Conservation (phyloP, 64 coral and sea anemone species). For the Exaiptasia diaphana region DNA sequence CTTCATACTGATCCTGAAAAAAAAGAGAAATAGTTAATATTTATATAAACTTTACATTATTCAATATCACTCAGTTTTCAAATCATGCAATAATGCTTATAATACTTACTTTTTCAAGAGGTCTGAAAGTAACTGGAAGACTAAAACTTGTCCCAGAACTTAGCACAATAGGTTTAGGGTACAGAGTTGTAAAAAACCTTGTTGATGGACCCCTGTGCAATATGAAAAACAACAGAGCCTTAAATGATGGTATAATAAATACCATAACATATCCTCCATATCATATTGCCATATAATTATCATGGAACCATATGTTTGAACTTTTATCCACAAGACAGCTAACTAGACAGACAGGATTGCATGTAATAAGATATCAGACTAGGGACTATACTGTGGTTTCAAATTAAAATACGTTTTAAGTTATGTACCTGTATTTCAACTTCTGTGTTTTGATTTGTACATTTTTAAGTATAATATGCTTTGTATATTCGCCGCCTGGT, state of each 20-base stretch:
- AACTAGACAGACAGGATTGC: no score
- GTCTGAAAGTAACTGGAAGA: constrained; percentile 94
- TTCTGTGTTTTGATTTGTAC: constrained; percentile 98
- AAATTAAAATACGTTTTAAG: no score
- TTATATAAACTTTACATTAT: not conserved
- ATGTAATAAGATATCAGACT: no score
- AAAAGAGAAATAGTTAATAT: not conserved
- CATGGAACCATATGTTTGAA: no score
- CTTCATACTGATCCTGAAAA: constrained; percentile 95
- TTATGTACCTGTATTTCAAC: constrained; percentile 91
- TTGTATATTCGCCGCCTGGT: constrained; percentile 96
- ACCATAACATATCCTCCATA: not conserved
- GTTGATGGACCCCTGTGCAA: constrained; percentile 79
- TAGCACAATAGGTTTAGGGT: constrained; percentile 92
- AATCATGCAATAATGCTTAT: not conserved
- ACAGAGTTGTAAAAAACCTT: constrained; percentile 95
- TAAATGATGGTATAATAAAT: not conserved
- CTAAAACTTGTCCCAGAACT: constrained; percentile 97
- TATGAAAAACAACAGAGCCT: not conserved
- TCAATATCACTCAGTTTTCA: not conserved
- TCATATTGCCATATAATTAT: no score
- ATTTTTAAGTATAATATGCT: constrained; percentile 96
- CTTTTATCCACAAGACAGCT: no score
- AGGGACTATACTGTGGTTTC: no score
- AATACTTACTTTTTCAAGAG: constrained; percentile 85